Evolutionary conservation across 1,140 invertebrate genomes (phyloP).

Genomic region (Vanessa tameamea): DNA sequence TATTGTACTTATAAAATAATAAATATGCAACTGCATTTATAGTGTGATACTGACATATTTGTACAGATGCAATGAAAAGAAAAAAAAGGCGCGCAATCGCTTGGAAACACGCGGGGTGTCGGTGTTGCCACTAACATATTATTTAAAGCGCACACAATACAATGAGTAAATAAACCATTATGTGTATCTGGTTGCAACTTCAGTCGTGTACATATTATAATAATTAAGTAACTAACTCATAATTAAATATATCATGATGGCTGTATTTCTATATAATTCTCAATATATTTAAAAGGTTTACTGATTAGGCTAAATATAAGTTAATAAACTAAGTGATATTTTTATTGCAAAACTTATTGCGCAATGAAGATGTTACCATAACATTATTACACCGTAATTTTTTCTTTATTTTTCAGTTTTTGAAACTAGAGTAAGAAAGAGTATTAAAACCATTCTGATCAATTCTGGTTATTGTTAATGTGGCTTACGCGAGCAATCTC

Average conservation of each 20-base stretch:
- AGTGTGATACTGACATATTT: conserved; percentile 17
- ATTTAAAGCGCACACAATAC: background rate
- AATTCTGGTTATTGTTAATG: background rate
- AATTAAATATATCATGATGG: too few relatives aligned
- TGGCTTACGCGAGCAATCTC: background rate
- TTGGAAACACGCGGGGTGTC: conserved; percentile 27
- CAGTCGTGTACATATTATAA: background rate
- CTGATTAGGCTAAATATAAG: background rate
- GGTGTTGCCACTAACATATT: conserved; percentile 35
- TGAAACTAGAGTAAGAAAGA: too few relatives aligned
- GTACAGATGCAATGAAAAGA: conserved; percentile 19
- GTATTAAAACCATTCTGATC: too few relatives aligned
- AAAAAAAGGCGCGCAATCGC: conserved; percentile 27
- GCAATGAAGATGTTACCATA: too few relatives aligned
- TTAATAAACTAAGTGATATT: too few relatives aligned
- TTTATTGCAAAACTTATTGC: too few relatives aligned
- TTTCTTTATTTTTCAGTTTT: too few relatives aligned
- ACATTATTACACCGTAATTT: too few relatives aligned
- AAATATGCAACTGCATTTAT: background rate
- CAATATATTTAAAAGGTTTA: background rate
- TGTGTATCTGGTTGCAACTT: background rate
- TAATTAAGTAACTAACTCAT: background rate
- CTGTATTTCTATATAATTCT: too few relatives aligned
- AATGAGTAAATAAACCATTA: background rate
- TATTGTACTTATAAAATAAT: too few relatives aligned